phyloP scores from a whole-genome alignment of 2,888 invertebrate genomes.

The Tuta absoluta region DNA sequence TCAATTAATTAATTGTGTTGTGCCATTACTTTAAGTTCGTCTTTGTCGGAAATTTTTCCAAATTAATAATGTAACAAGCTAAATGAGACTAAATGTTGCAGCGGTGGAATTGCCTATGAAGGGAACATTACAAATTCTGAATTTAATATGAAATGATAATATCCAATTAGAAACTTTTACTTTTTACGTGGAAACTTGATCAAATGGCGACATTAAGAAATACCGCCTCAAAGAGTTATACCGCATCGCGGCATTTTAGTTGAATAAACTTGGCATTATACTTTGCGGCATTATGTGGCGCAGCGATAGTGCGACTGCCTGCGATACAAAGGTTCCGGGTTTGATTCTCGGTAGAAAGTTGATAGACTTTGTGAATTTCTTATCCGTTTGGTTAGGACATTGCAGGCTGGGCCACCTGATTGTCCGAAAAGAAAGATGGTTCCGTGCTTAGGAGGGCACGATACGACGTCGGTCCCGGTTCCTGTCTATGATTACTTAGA shows the following conservation, averaged over 20 bases:
- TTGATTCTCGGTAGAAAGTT: too few relatives aligned
- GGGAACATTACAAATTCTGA: neutral
- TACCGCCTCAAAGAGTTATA: neutral
- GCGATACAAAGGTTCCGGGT: too few relatives aligned
- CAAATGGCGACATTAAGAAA: neutral
- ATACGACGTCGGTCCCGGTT: too few relatives aligned
- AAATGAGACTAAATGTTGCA: neutral
- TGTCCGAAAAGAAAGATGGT: too few relatives aligned
- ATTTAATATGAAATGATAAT: neutral
- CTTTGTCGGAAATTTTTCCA: neutral
- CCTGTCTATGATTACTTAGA: too few relatives aligned
- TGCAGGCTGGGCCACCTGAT: too few relatives aligned
- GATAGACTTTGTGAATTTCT: too few relatives aligned
- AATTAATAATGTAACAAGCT: constrained; percentile 6
- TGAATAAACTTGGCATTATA: neutral
- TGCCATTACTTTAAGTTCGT: neutral
- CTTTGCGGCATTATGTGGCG: too few relatives aligned
- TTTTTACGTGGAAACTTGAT: neutral
- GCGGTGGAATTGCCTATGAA: neutral
- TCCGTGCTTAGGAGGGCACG: too few relatives aligned
- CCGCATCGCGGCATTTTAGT: neutral
- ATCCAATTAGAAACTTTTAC: neutral
- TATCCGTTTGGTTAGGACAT: too few relatives aligned
- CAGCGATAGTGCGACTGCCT: too few relatives aligned
- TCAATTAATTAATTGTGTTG: neutral